A percentile compares a stretch with the other conserved stretches of the same genome.
Conservation (phyloP, 2,888 invertebrate genomes). For the Plebejus anna region DNA sequence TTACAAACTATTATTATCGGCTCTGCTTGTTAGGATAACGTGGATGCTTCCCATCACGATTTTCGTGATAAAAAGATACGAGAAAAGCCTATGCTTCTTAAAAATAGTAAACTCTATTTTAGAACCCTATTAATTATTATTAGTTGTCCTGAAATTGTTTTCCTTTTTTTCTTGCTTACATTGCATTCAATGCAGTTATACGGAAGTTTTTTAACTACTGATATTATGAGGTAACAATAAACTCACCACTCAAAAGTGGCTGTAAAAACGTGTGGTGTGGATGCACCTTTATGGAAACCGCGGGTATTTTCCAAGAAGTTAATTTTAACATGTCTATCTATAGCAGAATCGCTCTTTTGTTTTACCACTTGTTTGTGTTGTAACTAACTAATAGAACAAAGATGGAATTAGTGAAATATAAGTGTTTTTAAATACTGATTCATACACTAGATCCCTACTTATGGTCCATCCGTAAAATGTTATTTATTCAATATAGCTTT, state of each 20-base stretch:
- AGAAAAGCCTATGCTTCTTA: too few relatives aligned
- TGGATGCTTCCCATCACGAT: too few relatives aligned
- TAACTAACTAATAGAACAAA: neutral
- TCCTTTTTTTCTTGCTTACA: neutral
- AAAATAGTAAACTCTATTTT: neutral
- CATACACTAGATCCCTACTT: neutral
- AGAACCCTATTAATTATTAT: neutral
- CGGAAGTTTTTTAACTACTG: neutral
- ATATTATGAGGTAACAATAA: neutral
- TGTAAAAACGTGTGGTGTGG: neutral
- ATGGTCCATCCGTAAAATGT: neutral
- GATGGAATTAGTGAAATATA: neutral
- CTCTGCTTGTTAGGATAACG: too few relatives aligned
- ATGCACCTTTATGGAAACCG: slow-evolving; percentile 6
- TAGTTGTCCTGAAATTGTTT: neutral
- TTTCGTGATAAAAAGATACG: too few relatives aligned
- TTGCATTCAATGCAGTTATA: neutral
- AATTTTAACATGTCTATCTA: slow-evolving; percentile 9
- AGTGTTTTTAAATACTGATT: neutral
- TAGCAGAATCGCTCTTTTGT: neutral
- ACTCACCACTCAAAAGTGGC: neutral
- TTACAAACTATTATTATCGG: too few relatives aligned
- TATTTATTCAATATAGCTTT: neutral
- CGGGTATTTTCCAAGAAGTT: neutral
- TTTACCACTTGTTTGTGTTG: neutral